phyloP scores from a whole-genome alignment of 2,113 vertebrate genomes.

The Uria aalge region DNA sequence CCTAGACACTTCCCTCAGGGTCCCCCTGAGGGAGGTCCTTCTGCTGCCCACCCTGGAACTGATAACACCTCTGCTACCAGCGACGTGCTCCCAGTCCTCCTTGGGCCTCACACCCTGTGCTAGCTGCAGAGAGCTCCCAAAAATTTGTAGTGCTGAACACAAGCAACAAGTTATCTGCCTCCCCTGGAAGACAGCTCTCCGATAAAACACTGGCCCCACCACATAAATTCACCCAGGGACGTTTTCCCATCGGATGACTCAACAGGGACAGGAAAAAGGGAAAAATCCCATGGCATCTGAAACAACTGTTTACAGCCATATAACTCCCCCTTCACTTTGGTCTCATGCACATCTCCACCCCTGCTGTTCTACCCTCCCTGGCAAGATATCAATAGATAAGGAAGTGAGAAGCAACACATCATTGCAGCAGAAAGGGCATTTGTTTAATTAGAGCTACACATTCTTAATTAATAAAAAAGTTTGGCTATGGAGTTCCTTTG shows the following conservation, averaged over 20 bases:
- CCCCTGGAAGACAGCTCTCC: neutral
- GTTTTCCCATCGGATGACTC: neutral
- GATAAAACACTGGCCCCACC: neutral
- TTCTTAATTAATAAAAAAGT: neutral
- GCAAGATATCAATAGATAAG: neutral
- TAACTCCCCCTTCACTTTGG: neutral
- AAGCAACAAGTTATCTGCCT: neutral
- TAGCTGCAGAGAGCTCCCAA: neutral
- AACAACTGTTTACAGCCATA: neutral
- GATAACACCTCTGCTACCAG: neutral
- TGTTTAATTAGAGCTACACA: neutral
- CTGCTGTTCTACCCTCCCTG: neutral
- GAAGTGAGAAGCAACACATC: neutral
- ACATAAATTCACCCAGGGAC: neutral
- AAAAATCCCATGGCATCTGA: neutral
- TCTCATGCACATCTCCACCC: neutral
- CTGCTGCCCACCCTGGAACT: neutral
- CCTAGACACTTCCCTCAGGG: neutral
- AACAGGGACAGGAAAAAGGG: neutral
- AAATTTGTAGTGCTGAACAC: neutral
- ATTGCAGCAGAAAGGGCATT: neutral
- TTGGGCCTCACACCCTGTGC: neutral
- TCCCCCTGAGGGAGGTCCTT: neutral
- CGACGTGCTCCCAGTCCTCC: neutral
- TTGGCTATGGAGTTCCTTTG: neutral